Conservation (phyloP, 2,888 invertebrate genomes). For the Euzetes globulus region DNA sequence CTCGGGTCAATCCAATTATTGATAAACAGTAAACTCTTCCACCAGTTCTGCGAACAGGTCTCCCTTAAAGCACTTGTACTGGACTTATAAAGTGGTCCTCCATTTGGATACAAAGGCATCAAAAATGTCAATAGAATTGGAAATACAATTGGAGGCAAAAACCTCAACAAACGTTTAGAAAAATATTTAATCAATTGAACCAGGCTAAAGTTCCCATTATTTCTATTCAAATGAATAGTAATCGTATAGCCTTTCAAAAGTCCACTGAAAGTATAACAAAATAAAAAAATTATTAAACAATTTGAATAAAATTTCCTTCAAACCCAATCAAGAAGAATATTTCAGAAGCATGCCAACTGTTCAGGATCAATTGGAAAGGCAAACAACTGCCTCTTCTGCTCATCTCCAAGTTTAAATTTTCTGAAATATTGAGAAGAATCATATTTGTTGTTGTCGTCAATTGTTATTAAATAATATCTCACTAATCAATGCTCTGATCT, state of each 20-base stretch:
- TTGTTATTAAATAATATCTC: neutral
- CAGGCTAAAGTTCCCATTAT: conserved; percentile 14
- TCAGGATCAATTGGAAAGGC: conserved; percentile 30
- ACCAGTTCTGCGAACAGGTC: neutral
- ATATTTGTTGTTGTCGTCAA: neutral
- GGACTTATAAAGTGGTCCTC: conserved; percentile 31
- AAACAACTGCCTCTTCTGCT: neutral
- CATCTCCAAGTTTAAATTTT: neutral
- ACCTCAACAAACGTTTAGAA: conserved; percentile 18
- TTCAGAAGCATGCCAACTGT: conserved; percentile 29
- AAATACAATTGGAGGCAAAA: conserved; percentile 12
- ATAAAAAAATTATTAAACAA: neutral
- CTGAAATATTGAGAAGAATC: neutral
- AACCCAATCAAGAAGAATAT: conserved; percentile 35
- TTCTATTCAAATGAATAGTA: neutral
- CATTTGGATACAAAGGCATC: conserved; percentile 27
- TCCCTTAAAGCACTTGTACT: neutral
- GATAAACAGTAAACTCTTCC: conserved; percentile 19
- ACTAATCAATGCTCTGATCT: conserved; percentile 28
- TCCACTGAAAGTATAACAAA: conserved; percentile 24
- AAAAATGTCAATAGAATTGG: neutral
- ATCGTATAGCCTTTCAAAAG: conserved; percentile 25
- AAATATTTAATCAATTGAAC: conserved; percentile 9
- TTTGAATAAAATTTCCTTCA: neutral
- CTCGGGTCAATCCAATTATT: conserved; percentile 2